Conservation (phyloP, 2,888 invertebrate species). For the Ypsolopha scabrella region DNA sequence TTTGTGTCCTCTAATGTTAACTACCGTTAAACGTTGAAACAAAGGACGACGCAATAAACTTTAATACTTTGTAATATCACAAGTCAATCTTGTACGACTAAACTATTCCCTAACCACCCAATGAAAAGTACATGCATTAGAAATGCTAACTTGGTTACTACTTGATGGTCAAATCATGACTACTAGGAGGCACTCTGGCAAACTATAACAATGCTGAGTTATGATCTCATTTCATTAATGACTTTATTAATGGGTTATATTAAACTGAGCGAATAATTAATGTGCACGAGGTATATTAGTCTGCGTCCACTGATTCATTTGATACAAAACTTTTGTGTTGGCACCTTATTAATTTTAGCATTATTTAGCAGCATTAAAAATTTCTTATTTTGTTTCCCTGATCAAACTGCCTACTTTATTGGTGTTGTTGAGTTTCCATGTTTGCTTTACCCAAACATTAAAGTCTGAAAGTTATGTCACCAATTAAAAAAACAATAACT, state of each 20-base stretch:
- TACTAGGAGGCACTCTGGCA: slow-evolving; percentile 4
- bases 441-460: too few relatives aligned
- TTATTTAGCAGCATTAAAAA: too few relatives aligned
- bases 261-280: too few relatives aligned
- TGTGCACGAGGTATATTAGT: too few relatives aligned
- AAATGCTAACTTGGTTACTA: slow-evolving; percentile 11
- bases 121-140: slow-evolving; percentile 36
- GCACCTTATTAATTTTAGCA: too few relatives aligned
- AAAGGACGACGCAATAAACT: slow-evolving; percentile 61
- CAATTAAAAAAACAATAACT: too few relatives aligned
- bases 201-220: slow-evolving; percentile 3
- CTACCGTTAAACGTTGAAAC: slow-evolving; percentile 52
- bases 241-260: not conserved
- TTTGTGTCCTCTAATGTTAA: slow-evolving; percentile 53
- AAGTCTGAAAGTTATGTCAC: too few relatives aligned
- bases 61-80: slow-evolving; percentile 66
- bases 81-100: slow-evolving; percentile 59
- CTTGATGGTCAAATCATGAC: not conserved
- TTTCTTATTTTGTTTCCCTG: too few relatives aligned
- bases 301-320: too few relatives aligned
- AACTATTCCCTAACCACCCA: slow-evolving; percentile 44
- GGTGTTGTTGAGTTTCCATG: too few relatives aligned
- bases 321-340: too few relatives aligned
- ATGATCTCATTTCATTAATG: slow-evolving; percentile 2
- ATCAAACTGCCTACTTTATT: too few relatives aligned